These are phyloP conservation scores for Catamblyrhynchus diadema DNA, from an alignment of 2,797 vertebrate species.

Conservation along the genomic window DNA sequence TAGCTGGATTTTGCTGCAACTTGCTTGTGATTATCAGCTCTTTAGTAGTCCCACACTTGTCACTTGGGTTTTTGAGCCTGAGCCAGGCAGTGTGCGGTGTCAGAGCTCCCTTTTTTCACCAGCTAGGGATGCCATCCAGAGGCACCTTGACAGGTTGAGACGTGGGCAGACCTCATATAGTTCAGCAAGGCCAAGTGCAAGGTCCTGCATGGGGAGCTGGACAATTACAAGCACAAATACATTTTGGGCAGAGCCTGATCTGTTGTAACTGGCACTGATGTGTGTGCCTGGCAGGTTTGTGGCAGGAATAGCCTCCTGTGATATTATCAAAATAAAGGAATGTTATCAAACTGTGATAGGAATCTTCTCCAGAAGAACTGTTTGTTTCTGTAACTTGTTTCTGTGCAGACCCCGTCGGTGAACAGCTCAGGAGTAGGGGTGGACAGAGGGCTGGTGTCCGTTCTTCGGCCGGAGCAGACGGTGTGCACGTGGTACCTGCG, in stretches of 20 bases:
- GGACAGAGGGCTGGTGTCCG: conserved; percentile 84
- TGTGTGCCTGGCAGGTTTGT: not conserved
- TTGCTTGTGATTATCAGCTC: not conserved
- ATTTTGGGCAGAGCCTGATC: not conserved
- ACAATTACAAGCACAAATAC: not conserved
- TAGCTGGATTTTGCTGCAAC: not conserved
- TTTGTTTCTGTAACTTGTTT: not conserved
- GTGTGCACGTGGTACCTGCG: conserved; percentile 82
- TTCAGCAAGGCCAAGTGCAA: not conserved
- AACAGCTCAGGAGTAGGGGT: conserved; percentile 76
- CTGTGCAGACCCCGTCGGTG: conserved; percentile 69
- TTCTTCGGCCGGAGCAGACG: conserved; percentile 76
- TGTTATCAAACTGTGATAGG: not conserved
- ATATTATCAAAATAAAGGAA: not conserved
- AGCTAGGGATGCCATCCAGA: not conserved
- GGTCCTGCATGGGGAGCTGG: not conserved
- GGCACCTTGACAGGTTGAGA: not conserved
- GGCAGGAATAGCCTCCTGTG: not conserved
- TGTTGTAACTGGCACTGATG: not conserved
- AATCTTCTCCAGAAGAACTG: not conserved
- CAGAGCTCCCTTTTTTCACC: not conserved
- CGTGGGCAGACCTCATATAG: not conserved
- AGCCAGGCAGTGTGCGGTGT: not conserved
- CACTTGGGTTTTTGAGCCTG: not conserved
- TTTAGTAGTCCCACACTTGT: not conserved